Evolutionary conservation across 2,797 vertebrate species (phyloP).

Genomic region (Leuciscus waleckii): DNA sequence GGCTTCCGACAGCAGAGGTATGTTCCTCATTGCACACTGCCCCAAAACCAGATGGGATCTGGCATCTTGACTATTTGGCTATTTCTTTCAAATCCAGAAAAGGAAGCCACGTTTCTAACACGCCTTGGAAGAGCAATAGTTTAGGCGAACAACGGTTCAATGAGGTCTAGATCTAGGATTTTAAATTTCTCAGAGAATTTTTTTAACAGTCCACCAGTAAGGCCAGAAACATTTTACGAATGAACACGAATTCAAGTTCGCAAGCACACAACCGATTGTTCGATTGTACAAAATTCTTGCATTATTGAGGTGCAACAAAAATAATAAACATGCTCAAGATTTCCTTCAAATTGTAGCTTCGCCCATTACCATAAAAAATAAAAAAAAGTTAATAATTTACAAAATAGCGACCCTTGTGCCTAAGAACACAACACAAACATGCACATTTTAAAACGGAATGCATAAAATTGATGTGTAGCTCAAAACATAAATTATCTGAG

Average conservation of each 20-base stretch:
- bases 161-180: background rate
- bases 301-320: background rate
- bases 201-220: background rate
- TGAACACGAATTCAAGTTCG: background rate
- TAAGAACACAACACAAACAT: background rate
- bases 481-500: background rate
- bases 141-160: background rate
- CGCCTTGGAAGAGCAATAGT: background rate
- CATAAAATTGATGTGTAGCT: background rate
- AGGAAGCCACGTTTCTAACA: conserved; percentile 6
- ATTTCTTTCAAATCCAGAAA: conserved; percentile 22
- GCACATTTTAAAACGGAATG: background rate
- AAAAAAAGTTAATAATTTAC: too few relatives aligned
- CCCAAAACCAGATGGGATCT: conserved; percentile 53
- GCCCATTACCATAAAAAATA: too few relatives aligned
- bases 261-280: background rate
- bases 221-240: background rate
- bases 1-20: conserved; percentile 30
- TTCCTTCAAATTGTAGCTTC: background rate
- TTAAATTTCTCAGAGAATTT: background rate
- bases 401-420: background rate
- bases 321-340: background rate
- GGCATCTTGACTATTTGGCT: conserved; percentile 49
- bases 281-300: background rate
- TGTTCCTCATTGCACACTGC: conserved; percentile 25